phyloP scores from a whole-genome alignment of 1,140 invertebrate genomes.

The Diachasmimorpha longicaudata region DNA sequence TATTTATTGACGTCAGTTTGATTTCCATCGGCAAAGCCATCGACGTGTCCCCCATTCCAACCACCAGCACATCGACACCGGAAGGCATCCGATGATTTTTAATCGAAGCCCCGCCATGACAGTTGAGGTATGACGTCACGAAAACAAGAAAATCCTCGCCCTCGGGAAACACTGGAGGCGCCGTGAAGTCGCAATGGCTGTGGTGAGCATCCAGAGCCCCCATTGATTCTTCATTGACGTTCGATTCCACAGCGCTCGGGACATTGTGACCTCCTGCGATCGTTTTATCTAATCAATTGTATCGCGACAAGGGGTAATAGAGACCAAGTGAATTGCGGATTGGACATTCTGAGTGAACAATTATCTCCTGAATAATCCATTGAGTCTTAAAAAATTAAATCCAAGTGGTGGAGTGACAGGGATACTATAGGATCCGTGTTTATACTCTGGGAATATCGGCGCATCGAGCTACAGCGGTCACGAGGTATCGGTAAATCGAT shows the following conservation, averaged over 20 bases:
- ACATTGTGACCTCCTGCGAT: too few relatives aligned
- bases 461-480: constrained; percentile 47
- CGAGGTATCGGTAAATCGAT: constrained; percentile 61
- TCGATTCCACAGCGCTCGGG: constrained; percentile 6
- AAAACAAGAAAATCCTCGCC: neutral
- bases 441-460: constrained; percentile 26
- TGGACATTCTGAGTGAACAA: too few relatives aligned
- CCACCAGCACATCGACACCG: neutral
- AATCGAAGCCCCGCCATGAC: neutral
- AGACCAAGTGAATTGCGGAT: too few relatives aligned
- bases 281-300: too few relatives aligned
- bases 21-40: neutral
- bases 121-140: neutral
- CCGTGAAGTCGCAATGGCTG: constrained; percentile 25
- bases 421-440: constrained; percentile 18
- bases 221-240: constrained; percentile 37
- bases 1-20: constrained; percentile 41
- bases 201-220: constrained; percentile 16
- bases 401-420: neutral
- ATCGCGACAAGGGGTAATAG: too few relatives aligned
- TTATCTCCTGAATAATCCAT: too few relatives aligned
- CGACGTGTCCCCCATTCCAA: too few relatives aligned
- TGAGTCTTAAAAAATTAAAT: neutral
- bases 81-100: neutral
- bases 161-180: neutral